A percentile compares a stretch with the other conserved stretches of the same genome.
These are phyloP conservation scores for Tetranychus truncatus DNA, from an alignment of 2,888 invertebrate genomes.

Conservation along the genomic window DNA sequence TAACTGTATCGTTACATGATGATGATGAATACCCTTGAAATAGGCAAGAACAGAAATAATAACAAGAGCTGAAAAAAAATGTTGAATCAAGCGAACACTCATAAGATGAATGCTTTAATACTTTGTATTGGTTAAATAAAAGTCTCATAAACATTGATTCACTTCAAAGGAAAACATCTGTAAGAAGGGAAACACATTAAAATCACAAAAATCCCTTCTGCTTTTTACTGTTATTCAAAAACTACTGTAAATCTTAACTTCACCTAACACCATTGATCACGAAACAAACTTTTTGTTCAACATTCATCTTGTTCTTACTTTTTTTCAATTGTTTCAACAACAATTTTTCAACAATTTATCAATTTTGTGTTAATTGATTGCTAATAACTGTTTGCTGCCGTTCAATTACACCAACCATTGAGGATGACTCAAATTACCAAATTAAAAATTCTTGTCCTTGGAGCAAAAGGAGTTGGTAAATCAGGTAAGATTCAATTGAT, in stretches of 20 bases:
- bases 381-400: not conserved
- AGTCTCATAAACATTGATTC: not conserved
- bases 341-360: not conserved
- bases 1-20: not conserved
- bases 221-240: too few species aligned
- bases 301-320: not conserved
- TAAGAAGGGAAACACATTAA: too few species aligned
- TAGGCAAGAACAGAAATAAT: not conserved
- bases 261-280: not conserved
- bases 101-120: not conserved
- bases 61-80: not conserved
- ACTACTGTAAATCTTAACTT: not conserved
- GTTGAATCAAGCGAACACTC: not conserved
- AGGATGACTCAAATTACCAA: conserved; percentile 15
- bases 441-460: conserved; percentile 15
- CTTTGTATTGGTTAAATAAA: not conserved
- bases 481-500: conserved; percentile 14
- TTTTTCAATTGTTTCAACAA: not conserved
- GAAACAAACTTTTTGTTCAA: not conserved
- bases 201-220: too few species aligned
- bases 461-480: conserved; percentile 17
- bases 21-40: not conserved
- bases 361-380: not conserved
- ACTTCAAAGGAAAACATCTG: not conserved
- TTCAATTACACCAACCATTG: not conserved